Evolutionary conservation across 2,113 vertebrate genomes (phyloP).

Genomic region (Cyphomyrus plagiostoma): DNA sequence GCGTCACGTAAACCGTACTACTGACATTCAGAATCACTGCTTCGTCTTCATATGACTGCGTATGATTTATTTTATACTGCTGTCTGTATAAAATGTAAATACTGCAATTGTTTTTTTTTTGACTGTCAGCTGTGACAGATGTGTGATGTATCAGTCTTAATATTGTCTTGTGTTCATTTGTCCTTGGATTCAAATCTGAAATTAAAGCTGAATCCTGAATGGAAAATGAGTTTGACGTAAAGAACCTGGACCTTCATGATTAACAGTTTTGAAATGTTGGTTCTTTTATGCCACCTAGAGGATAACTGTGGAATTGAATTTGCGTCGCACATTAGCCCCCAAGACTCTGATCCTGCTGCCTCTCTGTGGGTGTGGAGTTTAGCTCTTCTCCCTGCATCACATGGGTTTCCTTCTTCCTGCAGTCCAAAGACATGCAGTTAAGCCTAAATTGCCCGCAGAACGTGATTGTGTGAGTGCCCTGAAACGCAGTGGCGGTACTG

Average conservation of each 20-base stretch:
- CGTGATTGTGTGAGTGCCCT: neutral
- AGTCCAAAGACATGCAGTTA: neutral
- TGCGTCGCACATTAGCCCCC: neutral
- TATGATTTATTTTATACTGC: neutral
- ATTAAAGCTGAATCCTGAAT: neutral
- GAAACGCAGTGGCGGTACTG: neutral
- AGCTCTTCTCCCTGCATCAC: neutral
- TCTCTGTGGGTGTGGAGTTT: neutral
- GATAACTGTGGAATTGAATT: neutral
- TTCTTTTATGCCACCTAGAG: neutral
- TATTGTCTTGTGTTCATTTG: neutral
- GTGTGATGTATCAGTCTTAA: neutral
- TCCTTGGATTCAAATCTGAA: neutral
- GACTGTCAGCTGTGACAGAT: neutral
- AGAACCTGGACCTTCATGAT: neutral
- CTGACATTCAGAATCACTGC: neutral
- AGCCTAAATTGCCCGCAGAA: neutral
- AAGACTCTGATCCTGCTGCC: neutral
- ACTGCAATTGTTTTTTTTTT: neutral
- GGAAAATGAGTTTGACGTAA: neutral
- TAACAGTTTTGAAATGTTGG: neutral
- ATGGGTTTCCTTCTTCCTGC: neutral
- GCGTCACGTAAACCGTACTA: neutral
- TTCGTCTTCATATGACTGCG: neutral
- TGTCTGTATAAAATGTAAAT: neutral